Evolutionary conservation across 1,140 invertebrate species (phyloP), one percentile per base, ranked within the genome.

Genomic region (Periplaneta americana): DNA sequence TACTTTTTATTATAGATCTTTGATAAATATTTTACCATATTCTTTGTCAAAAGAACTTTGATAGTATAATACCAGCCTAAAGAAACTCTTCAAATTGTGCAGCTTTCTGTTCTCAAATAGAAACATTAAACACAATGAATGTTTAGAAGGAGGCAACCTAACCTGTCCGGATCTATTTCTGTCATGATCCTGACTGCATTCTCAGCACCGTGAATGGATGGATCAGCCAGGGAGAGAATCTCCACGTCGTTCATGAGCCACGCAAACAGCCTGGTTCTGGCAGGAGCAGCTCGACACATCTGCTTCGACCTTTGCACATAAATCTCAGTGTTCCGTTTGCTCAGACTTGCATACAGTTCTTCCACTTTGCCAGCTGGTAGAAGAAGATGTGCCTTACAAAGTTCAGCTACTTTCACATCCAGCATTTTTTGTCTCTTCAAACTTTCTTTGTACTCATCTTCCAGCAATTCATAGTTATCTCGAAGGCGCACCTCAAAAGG

Each of bases 401-500:
- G 89, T 84, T 97, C 92, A 84, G 78, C 74, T 15, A 98, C 95
- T 89, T 97, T 97, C 9, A 95, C 92, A 85, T 98, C 97, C 22
- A 99, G 89, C 89, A 98, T 95, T 80, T 95, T 93, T 82, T 95
- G 92, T n/a, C 98, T 89, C 86, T 98, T 98, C 83, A 98, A 90
- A 86, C 96, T 97, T 86, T 99, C 98, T 85, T 96, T 94, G 84
- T 98, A 98, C 88, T 99, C 98, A 87, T 99, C 98, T 86, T 97
- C 97, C 32, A 99, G 86, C 0, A 99, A 89, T 86, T 99, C 98
- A 87, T 98, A 99, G 88, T 99, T 99, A 85, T 99, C 97, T 2
- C 97, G 91, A 4, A 99, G 89, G 86, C 96, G 97, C 0, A 99
- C 97, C 90, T 99, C 98, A 87, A 99, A 99, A 2, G 98, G 97